These are phyloP conservation scores for Dromococcyx pavoninus DNA, from an alignment of 2,797 vertebrate species.

Conservation along the genomic window DNA sequence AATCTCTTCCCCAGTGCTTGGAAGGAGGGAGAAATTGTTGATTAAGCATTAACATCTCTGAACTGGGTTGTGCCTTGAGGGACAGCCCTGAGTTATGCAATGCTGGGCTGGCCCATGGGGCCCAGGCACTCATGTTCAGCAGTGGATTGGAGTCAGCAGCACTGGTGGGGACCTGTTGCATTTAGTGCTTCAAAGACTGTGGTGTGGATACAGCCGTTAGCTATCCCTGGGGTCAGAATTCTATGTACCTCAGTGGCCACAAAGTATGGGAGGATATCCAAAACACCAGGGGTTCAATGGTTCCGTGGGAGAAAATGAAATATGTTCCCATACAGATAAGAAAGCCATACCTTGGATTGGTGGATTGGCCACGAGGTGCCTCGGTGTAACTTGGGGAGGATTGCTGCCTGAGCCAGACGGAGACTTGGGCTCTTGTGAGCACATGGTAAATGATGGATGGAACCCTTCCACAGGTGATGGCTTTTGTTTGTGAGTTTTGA, in stretches of 20 bases:
- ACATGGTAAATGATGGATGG: not conserved
- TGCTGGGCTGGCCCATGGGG: accelerated
- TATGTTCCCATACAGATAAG: constrained; percentile 10
- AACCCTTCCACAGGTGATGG: not conserved
- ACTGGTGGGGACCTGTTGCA: not conserved
- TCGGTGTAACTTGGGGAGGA: not conserved
- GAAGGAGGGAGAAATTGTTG: not conserved
- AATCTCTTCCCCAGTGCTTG: not conserved
- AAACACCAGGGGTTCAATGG: not conserved
- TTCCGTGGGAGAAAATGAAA: constrained; percentile 13
- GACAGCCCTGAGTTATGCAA: not conserved
- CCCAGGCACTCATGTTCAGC: accelerated
- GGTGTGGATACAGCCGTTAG: not conserved
- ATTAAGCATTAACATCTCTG: not conserved
- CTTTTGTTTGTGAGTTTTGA: not conserved
- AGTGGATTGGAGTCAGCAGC: not conserved
- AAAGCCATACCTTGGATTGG: not conserved
- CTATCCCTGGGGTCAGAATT: not conserved
- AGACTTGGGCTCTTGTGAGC: not conserved
- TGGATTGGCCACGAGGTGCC: not conserved
- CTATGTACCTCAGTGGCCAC: constrained; percentile 20
- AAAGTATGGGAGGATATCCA: not conserved
- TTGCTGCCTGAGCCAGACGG: not conserved
- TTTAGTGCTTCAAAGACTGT: not conserved
- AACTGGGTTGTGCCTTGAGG: not conserved